Conservation (phyloP, 2,113 vertebrate genomes). For the Hipposideros armiger region DNA sequence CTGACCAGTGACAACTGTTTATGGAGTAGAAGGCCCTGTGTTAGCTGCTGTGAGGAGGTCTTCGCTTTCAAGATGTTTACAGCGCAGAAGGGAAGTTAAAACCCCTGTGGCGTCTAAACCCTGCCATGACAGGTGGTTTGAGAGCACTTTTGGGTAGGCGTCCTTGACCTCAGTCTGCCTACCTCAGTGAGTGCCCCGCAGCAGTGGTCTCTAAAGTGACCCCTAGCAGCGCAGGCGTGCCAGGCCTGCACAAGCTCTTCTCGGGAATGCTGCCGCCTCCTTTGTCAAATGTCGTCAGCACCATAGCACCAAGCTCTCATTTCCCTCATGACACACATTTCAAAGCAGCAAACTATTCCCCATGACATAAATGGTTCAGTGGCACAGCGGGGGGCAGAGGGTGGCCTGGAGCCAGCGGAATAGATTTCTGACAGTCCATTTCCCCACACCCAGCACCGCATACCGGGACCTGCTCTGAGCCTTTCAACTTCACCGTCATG, state of each 20-base stretch:
- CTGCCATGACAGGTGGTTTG: neutral
- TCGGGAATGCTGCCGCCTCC: neutral
- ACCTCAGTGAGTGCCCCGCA: neutral
- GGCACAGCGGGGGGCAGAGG: neutral
- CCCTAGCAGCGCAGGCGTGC: neutral
- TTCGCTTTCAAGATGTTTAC: neutral
- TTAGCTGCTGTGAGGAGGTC: neutral
- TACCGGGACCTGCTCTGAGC: neutral
- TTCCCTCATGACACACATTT: constrained; percentile 55
- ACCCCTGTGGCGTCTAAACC: neutral
- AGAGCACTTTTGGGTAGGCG: neutral
- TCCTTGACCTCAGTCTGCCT: neutral
- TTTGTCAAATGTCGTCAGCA: constrained; percentile 61
- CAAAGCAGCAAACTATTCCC: constrained; percentile 36
- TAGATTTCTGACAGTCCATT: constrained; percentile 1
- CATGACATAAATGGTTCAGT: neutral
- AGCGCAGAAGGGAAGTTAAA: neutral
- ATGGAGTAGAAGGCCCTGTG: neutral
- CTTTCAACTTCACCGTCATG: neutral
- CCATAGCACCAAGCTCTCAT: neutral
- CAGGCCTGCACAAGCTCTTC: neutral
- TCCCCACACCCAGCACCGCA: neutral
- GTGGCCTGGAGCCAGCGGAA: neutral
- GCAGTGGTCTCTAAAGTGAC: neutral
- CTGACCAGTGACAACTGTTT: neutral